Percentiles rank a stretch among this genome's conserved stretches.
These are phyloP conservation scores for Tridacna gigas DNA, from an alignment of 2,888 invertebrate species.

Conservation along the genomic window DNA sequence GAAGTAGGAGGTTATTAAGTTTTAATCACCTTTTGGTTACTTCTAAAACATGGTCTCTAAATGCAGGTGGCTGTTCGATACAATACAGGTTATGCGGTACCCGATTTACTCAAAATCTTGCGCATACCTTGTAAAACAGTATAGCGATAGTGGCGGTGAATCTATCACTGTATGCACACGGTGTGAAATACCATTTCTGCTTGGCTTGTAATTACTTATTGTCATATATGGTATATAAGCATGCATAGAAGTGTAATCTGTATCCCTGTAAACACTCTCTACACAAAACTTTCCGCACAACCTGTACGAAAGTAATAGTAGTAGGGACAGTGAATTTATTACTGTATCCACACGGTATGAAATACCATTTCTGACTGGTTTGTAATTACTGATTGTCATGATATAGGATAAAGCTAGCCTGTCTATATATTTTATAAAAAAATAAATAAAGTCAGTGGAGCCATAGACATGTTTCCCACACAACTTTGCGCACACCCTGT, in stretches of 20 bases:
- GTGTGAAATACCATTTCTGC: constrained; percentile 1
- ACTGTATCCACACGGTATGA: not conserved
- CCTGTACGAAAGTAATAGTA: not conserved
- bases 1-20: too few relatives aligned
- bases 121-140: too few relatives aligned
- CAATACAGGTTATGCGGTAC: too few relatives aligned
- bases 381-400: not conserved
- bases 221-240: too few relatives aligned
- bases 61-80: too few relatives aligned
- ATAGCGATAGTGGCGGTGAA: too few relatives aligned
- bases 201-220: not conserved
- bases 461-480: not conserved
- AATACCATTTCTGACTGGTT: not conserved
- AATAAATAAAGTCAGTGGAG: too few relatives aligned
- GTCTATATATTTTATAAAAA: not conserved
- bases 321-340: not conserved
- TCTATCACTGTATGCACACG: not conserved
- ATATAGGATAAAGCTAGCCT: not conserved
- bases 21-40: too few relatives aligned
- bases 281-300: not conserved
- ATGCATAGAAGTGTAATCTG: too few relatives aligned
- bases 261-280: too few relatives aligned
- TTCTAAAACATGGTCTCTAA: too few relatives aligned
- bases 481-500: constrained; percentile 7
- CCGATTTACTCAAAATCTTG: too few relatives aligned